Base-by-base conservation (phyloP, 2,888 invertebrate species). In the Plebejus argus region DNA sequence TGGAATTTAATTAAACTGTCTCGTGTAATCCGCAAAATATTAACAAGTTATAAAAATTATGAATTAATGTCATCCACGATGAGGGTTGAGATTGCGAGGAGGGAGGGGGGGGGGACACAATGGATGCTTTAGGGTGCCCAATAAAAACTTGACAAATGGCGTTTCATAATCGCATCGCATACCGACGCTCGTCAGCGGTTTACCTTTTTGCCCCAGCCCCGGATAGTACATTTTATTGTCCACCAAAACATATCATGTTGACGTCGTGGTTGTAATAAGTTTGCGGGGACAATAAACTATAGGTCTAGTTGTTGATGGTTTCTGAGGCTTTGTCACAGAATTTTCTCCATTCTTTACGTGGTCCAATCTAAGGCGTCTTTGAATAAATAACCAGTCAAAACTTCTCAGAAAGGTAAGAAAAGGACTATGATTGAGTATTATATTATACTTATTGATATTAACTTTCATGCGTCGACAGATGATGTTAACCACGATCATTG, bases 111-210 rank as follows among this genome's bases (percentile, higher is more conserved):
- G 82, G 83, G 81, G 82, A 82, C 87, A 93, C 93, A 93, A 93
- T 91, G 86, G 90, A 82, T 83, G 86, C 82, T 88, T 86, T 87
- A 86, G 92, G 92, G 92, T 85, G 89, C 88, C 92, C 91, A 93
- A 94, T 94, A 94, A 94, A 94, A 94, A 94, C 92, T 94, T 94
- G 94, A 94, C 93, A 94, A 94, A 94, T 94, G 92, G 93, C 89
- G 90, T 91, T 92, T 91, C 93, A 93, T 94, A 93, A 93, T 93
- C 91, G 90, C 88, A 85, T 85, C 88, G 91, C 93, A 94, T 94
- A 92, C 94, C 93, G 82, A 84, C 86, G 86, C 86, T 88, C 89
- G 90, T 92, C 91, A 91, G 85, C 84, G 87, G 85, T 84, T 87
- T 85, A 87, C 86, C 84, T 86, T 88, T 88, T 89, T 88, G 87